These are phyloP conservation scores for Drosophila pandora DNA, from an alignment of 1,140 invertebrate genomes.

Conservation along the genomic window DNA sequence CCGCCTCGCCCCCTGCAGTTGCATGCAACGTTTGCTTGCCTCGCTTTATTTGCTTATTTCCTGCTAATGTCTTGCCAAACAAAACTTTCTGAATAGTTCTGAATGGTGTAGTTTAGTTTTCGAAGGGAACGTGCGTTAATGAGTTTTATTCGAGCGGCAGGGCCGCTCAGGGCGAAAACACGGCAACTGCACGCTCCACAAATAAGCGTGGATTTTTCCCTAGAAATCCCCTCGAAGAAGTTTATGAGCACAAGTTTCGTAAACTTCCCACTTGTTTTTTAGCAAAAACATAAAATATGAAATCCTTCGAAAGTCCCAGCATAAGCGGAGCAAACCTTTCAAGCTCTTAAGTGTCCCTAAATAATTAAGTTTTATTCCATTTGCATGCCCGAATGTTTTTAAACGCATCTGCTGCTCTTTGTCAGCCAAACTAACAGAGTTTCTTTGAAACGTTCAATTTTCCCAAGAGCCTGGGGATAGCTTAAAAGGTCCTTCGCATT, in stretches of 20 bases:
- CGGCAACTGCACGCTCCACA: constrained; percentile 25
- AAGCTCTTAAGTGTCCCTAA: constrained; percentile 27
- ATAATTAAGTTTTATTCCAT: constrained; percentile 39
- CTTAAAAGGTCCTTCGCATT: constrained; percentile 32
- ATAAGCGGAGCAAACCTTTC: constrained; percentile 8
- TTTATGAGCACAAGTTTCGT: constrained; percentile 21
- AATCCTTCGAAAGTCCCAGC: constrained; percentile 9
- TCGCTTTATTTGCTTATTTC: constrained; percentile 63
- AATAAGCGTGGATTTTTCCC: constrained; percentile 48
- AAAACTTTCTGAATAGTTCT: constrained; percentile 63
- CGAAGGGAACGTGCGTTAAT: constrained; percentile 61
- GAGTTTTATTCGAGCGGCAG: constrained; percentile 48
- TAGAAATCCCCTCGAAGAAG: constrained; percentile 17
- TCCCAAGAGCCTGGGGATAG: constrained; percentile 7
- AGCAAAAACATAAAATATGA: constrained; percentile 21
- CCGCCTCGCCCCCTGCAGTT: constrained; percentile 12
- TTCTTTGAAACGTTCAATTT: constrained; percentile 31
- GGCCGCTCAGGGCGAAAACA: constrained; percentile 11
- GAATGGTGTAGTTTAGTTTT: constrained; percentile 30
- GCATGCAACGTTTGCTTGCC: constrained; percentile 44
- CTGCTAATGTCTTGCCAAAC: constrained; percentile 69
- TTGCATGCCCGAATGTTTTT: constrained; percentile 16
- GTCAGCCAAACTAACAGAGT: constrained; percentile 28
- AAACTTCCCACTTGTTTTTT: constrained; percentile 35
- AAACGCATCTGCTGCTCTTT: constrained; percentile 3